Base-by-base conservation (phyloP, 2,888 invertebrate genomes). In the Yponomeuta cagnagella region DNA sequence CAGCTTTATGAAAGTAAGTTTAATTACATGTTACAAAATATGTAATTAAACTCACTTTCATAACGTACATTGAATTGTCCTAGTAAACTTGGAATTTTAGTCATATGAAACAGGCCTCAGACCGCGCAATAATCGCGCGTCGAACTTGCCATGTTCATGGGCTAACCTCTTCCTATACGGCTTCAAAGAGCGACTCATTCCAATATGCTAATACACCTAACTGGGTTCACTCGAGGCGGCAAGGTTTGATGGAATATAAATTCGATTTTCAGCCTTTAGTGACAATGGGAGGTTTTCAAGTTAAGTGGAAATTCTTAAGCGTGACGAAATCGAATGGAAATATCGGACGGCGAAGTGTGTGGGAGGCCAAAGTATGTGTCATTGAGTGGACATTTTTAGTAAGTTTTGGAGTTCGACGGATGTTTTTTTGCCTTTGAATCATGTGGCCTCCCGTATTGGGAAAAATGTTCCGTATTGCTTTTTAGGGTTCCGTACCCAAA, bases 281-380 rank as follows among this genome's bases (percentile, higher is more conserved):
- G 77, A 79, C 81, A 80, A 78, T 76, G 75, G 77, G 80, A 77
- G 77, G 43, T 80, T 78, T 77, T 72, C 70, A 70, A 77, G 75
- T 76, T 78, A 77, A 77, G 76, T 77, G 76, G 76, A 76, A 78
- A 78, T 78, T 77, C 75, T 78, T 75, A 75, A 80, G 74, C 73
- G 72, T 72, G 71, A 58, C 15, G 52, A 75, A 84, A 84, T 84
- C 79, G 79, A 78, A 80, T 81, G 82, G 82, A 83, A 85, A 82
- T 80, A 82, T 76, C 76, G 77, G 64, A 64, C 30, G 65, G 30
- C 1, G 33, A 65, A 65, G 31, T 30, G 65, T 65, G 30, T 65
- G 65, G 33, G 33, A 2, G 64, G 52, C 3, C 12, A 64, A 30
- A 10, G 30, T 64, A 30, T 64, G 31, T 12, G 30, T n/a, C 31